Evolutionary conservation across 2,797 vertebrate species (phyloP).

Genomic region (Diplodus sargus): DNA sequence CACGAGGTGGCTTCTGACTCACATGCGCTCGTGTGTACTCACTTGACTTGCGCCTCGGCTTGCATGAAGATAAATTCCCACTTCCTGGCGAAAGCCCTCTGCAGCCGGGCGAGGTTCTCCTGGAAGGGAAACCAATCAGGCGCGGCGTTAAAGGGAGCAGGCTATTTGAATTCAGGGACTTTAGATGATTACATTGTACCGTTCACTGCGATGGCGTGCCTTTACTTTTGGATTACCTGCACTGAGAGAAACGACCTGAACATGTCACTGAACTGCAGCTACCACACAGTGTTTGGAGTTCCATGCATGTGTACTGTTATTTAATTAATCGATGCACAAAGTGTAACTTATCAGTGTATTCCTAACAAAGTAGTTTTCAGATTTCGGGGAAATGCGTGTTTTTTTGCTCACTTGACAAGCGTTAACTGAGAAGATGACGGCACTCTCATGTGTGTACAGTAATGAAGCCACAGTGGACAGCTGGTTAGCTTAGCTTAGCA

Average conservation of each 20-base stretch:
- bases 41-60: constrained; percentile 98
- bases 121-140: constrained; percentile 74
- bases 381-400: background rate
- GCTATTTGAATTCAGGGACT: constrained; percentile 44
- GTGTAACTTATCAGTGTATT: background rate
- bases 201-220: constrained; percentile 8
- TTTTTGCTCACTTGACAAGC: background rate
- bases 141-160: background rate
- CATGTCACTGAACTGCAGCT: constrained; percentile 9
- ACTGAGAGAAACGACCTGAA: constrained; percentile 11
- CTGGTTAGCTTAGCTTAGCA: background rate
- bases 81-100: constrained; percentile 95
- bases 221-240: constrained; percentile 18
- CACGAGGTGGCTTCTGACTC: constrained; percentile 10
- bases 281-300: constrained; percentile 2
- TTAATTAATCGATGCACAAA: background rate
- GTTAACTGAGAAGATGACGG: background rate
- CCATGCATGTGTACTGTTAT: background rate
- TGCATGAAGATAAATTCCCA: constrained; percentile 99
- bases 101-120: constrained; percentile 96
- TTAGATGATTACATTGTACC: constrained; percentile 36
- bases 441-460: background rate
- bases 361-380: background rate
- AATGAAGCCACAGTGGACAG: background rate
- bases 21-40: constrained; percentile 76